Conservation (phyloP, 2,113 vertebrate genomes). For the Cebus imitator region DNA sequence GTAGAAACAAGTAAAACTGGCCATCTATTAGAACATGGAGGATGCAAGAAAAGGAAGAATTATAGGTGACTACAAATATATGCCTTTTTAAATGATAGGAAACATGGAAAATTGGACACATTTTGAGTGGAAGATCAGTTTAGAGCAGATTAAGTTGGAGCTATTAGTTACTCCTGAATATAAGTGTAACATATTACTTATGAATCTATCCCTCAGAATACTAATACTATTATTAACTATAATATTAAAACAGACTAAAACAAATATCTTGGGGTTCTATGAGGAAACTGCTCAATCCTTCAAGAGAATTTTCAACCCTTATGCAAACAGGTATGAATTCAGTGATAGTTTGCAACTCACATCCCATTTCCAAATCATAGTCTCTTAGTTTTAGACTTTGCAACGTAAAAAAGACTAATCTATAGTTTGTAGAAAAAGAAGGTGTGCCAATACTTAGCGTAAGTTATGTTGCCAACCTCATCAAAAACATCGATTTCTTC, state of each 20-base stretch:
- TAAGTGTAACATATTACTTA: not conserved
- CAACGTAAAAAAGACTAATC: not conserved
- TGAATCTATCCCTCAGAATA: not conserved
- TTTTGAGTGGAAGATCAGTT: not conserved
- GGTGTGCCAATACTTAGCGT: not conserved
- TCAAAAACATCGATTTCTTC: not conserved
- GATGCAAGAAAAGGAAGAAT: not conserved
- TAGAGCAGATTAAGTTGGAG: not conserved
- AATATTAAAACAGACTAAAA: not conserved
- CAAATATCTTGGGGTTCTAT: not conserved
- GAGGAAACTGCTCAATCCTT: not conserved
- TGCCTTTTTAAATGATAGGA: not conserved
- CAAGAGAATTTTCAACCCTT: not conserved
- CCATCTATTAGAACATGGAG: not conserved
- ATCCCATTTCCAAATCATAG: not conserved
- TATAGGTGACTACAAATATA: not conserved
- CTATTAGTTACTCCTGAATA: conserved; percentile 22
- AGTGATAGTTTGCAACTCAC: not conserved
- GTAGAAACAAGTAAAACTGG: not conserved
- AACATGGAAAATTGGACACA: not conserved
- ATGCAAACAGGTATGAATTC: not conserved
- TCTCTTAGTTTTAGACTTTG: not conserved
- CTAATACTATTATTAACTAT: not conserved
- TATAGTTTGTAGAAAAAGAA: not conserved
- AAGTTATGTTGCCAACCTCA: not conserved